These are phyloP conservation scores for Athene noctua DNA, from an alignment of 2,113 vertebrate genomes.

Conservation along the genomic window DNA sequence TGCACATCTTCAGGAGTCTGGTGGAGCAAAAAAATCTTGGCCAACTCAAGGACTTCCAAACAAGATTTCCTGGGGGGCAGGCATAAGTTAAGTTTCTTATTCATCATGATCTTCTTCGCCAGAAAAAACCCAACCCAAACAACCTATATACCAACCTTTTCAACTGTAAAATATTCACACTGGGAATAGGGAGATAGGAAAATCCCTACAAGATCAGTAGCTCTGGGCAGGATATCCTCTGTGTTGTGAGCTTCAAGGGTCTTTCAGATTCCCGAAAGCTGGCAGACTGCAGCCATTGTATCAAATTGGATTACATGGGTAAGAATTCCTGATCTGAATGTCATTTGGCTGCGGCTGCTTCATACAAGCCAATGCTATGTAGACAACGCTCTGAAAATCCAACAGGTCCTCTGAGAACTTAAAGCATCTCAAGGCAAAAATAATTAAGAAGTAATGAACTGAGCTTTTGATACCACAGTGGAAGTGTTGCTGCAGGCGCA, in stretches of 20 bases:
- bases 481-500: constrained; percentile 54
- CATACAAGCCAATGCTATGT: not conserved
- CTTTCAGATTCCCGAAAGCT: not conserved
- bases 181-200: not conserved
- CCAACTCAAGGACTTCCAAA: not conserved
- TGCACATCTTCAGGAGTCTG: constrained; percentile 7
- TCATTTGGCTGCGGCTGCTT: not conserved
- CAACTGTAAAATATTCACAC: not conserved
- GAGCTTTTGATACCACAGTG: constrained; percentile 22
- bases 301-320: constrained; percentile 45
- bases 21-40: not conserved
- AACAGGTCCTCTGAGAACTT: constrained; percentile 49
- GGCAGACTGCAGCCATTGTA: not conserved
- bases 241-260: not conserved
- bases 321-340: constrained; percentile 8
- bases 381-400: constrained; percentile 5
- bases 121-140: not conserved
- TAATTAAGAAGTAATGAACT: constrained; percentile 68
- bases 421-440: constrained; percentile 57
- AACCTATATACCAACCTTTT: not conserved
- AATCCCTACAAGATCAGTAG: not conserved
- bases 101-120: not conserved
- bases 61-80: not conserved
- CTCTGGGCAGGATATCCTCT: not conserved
- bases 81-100: not conserved